A percentile compares a stretch with the other conserved stretches of the same genome.
Conservation (phyloP, 2,888 invertebrate genomes). For the Ennomos quercinarius region DNA sequence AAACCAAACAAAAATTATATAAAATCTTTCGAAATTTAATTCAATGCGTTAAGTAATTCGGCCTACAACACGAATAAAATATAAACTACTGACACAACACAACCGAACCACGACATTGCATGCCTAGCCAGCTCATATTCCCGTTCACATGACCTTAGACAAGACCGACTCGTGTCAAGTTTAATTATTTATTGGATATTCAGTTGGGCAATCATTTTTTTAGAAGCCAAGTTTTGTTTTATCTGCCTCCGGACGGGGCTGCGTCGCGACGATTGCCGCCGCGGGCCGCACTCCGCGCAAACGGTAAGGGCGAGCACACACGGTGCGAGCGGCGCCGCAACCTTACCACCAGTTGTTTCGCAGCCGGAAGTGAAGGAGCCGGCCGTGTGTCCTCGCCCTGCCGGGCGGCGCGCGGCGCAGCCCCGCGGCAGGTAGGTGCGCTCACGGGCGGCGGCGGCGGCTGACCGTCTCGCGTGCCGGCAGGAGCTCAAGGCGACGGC, state of each 20-base stretch:
- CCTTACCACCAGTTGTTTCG: conserved; percentile 8
- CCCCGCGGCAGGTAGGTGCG: conserved; percentile 52
- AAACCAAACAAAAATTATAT: conserved; percentile 50
- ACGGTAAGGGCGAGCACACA: conserved; percentile 40
- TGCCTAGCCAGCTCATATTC: conserved; percentile 82
- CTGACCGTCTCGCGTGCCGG: conserved; percentile 65
- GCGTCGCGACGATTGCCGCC: conserved; percentile 55
- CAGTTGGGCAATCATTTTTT: conserved; percentile 71
- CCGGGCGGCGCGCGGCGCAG: conserved; percentile 54
- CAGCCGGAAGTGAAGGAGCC: conserved; percentile 6
- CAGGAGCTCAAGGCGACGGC: conserved; percentile 94
- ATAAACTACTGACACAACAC: conserved; percentile 67
- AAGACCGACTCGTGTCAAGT: conserved; percentile 76
- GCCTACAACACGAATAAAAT: conserved; percentile 65
- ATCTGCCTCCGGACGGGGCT: conserved; percentile 72
- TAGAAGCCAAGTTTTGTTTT: conserved; percentile 67
- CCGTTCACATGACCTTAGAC: conserved; percentile 80
- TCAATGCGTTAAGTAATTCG: conserved; percentile 60
- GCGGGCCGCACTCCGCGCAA: conserved; percentile 4
- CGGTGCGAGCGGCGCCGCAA: conserved; percentile 16
- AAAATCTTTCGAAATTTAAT: conserved; percentile 48
- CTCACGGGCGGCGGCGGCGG: conserved; percentile 55
- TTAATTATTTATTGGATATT: conserved; percentile 64
- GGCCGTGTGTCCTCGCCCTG: conserved; percentile 19
- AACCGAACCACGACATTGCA: conserved; percentile 81